phyloP scores from a whole-genome alignment of 2,797 vertebrate genomes.

The Myripristis jacobus region DNA sequence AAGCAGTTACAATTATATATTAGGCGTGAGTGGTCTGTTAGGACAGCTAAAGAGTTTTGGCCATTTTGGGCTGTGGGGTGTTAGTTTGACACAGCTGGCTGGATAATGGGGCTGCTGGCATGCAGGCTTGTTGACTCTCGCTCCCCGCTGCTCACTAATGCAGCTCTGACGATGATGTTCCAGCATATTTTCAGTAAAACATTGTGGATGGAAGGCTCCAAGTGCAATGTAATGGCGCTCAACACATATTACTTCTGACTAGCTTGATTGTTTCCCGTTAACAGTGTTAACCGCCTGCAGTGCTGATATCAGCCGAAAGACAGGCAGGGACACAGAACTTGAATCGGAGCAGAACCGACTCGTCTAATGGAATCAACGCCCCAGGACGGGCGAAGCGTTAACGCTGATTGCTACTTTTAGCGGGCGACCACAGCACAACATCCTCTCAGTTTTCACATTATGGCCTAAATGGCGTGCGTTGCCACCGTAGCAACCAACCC shows the following conservation, averaged over 20 bases:
- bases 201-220: not conserved
- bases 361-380: too few relatives aligned
- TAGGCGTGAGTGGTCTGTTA: constrained; percentile 42
- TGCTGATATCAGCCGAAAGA: not conserved
- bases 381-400: too few relatives aligned
- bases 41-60: constrained; percentile 36
- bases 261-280: constrained; percentile 22
- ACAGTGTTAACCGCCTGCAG: constrained; percentile 2
- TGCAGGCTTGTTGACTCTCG: constrained; percentile 37
- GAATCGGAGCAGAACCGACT: too few relatives aligned
- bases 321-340: not conserved
- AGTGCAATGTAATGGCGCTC: constrained; percentile 9
- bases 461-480: too few relatives aligned
- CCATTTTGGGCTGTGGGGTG: constrained; percentile 33
- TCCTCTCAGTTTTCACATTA: too few relatives aligned
- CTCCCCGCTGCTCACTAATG: constrained; percentile 49
- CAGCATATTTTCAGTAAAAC: constrained; percentile 17
- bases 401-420: too few relatives aligned
- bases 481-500: too few relatives aligned
- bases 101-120: constrained; percentile 53
- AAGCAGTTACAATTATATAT: constrained; percentile 26
- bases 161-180: constrained; percentile 31
- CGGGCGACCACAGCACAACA: too few relatives aligned
- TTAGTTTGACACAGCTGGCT: constrained; percentile 47
- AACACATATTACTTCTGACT: constrained; percentile 20